Evolutionary conservation across 2,888 invertebrate genomes (phyloP), one percentile per base, ranked within the genome.

Genomic region (Arge pagana): DNA sequence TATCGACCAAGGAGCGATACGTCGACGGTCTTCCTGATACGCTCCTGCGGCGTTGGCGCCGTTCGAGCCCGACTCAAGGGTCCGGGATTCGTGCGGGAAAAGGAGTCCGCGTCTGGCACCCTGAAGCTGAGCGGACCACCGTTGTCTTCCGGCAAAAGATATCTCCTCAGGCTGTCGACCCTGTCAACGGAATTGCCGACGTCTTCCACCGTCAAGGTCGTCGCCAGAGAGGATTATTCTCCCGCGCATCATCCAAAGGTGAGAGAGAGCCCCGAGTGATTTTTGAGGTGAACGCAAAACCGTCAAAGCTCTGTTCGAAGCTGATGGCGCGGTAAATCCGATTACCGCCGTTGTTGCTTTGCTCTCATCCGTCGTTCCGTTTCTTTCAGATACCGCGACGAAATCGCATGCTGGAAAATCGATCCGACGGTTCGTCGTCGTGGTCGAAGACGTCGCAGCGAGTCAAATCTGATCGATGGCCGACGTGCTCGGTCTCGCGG

Each of bases 111-210:
- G 15, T 72, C 70, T 11, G 66, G 71, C 28, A 70, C 69, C 13
- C 62, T 67, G 7, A 45, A 45, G 19, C 58, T 74, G n/a, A 65
- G 62, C 51, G 74, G 68, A 4, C 73, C 74, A 28, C 59, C 72
- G 8, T 56, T 76, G 41, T 66, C 73, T 10, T 54, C 66, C n/a
- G 74, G 74, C 7, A 73, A 68, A 54, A 63, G 62, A 42, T 76
- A 73, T 52, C 72, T 65, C n/a, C 61, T 76, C n/a, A 70, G 72
- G 54, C 64, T 76, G 54, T 70, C 72, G 6, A 65, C 72, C 2
- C 70, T 69, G 11, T 66, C 67, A 8, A 65, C 68, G 48, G 72
- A 75, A 56, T 57, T 72, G 39, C 59, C 62, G 3, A 68, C 65
- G 54, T 62, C 72, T n/a, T 69, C 70, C 2, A 67, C 64, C n/a